Evolutionary conservation across 1,140 invertebrate species (phyloP).

Genomic region (Pseudomyrmex pallidus): DNA sequence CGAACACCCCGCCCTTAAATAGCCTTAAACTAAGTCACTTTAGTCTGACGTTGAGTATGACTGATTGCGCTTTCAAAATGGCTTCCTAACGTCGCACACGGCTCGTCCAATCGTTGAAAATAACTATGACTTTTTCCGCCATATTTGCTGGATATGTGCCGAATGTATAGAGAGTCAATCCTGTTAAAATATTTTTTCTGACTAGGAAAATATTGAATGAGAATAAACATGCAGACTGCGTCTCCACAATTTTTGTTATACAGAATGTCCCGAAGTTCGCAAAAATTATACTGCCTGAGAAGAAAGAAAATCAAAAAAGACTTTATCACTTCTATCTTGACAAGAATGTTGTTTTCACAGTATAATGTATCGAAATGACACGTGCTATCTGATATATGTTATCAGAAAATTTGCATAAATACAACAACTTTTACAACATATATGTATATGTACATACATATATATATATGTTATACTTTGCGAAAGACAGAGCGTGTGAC

Average conservation of each 20-base stretch:
- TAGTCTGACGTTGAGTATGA: conserved; percentile 77
- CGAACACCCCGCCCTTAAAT: conserved; percentile 74
- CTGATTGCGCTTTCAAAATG: conserved; percentile 79
- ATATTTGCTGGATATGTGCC: neutral
- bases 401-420: conserved; percentile 4
- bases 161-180: neutral
- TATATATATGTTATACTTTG: conserved; percentile 55
- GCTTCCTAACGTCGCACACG: conserved; percentile 60
- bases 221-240: neutral
- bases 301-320: neutral
- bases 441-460: no score
- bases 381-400: neutral
- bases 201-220: conserved; percentile 7
- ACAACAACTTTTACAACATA: conserved; percentile 47
- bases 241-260: neutral
- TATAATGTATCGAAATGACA: neutral
- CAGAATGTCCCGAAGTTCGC: neutral
- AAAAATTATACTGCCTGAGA: neutral
- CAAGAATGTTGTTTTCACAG: conserved; percentile 5
- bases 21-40: conserved; percentile 81
- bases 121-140: conserved; percentile 13
- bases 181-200: conserved; percentile 25
- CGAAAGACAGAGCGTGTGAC: conserved; percentile 70
- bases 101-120: neutral
- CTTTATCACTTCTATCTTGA: neutral